Evolutionary conservation across 2,797 vertebrate genomes (phyloP).

Genomic region (Silurus aristotelis): DNA sequence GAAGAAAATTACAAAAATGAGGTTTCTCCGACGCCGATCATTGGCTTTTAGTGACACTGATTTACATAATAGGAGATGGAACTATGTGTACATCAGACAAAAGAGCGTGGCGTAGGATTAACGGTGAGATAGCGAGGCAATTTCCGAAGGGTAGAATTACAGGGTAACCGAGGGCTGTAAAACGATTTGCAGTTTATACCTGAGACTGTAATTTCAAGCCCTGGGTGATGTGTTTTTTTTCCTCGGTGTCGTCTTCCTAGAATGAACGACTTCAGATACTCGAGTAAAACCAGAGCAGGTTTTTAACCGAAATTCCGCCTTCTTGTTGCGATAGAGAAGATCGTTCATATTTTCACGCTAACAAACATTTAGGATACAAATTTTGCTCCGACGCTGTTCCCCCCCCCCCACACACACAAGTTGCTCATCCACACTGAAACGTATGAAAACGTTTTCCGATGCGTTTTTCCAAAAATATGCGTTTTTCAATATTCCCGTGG

Average conservation of each 20-base stretch:
- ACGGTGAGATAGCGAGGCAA: neutral
- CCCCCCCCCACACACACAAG: too few species aligned
- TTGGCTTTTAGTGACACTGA: conserved; percentile 28
- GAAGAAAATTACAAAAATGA: neutral
- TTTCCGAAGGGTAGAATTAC: conserved; percentile 1
- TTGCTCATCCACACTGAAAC: too few species aligned
- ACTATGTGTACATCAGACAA: conserved; percentile 1
- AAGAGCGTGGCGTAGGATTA: neutral
- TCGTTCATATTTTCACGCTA: neutral
- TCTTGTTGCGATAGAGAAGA: neutral
- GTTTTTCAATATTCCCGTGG: too few species aligned
- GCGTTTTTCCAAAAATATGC: too few species aligned
- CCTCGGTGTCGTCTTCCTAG: too few species aligned
- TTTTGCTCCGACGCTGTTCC: too few species aligned
- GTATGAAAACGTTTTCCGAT: too few species aligned
- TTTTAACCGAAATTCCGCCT: too few species aligned
- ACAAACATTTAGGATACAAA: too few species aligned
- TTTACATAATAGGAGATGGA: neutral
- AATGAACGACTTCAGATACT: too few species aligned
- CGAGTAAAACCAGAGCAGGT: neutral
- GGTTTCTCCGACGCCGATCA: neutral
- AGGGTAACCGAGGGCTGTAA: neutral
- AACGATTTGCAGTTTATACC: neutral
- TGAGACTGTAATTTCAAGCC: neutral
- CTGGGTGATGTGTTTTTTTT: neutral